Conservation (phyloP, 2,888 invertebrate genomes). For the Folsomia manolachei region DNA sequence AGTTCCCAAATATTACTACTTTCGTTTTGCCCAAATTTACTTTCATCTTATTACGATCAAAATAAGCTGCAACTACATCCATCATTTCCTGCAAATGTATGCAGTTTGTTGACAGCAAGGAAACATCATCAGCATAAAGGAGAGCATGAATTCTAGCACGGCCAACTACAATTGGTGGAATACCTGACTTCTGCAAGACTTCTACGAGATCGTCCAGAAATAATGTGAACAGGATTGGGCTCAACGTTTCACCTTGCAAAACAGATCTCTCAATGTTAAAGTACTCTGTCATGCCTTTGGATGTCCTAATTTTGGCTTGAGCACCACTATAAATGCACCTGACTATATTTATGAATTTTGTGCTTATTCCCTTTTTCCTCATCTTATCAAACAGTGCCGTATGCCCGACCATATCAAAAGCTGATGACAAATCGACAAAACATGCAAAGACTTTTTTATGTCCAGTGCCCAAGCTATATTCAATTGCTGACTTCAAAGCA, state of each 20-base stretch:
- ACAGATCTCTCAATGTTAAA: neutral
- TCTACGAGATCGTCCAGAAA: conserved; percentile 15
- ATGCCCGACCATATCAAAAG: conserved; percentile 18
- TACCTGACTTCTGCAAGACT: neutral
- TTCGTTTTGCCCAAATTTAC: conserved; percentile 25
- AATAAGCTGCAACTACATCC: conserved; percentile 9
- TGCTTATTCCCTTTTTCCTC: conserved; percentile 1
- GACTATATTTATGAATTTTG: conserved; percentile 13
- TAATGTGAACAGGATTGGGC: conserved; percentile 5
- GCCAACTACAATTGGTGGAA: conserved; percentile 8
- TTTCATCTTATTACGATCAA: conserved; percentile 10
- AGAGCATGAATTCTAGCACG: conserved; percentile 11
- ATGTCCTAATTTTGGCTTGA: neutral
- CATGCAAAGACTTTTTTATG: conserved; percentile 15
- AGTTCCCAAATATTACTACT: conserved; percentile 20
- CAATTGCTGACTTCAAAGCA: conserved; percentile 6
- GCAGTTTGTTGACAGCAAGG: neutral
- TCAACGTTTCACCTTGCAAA: conserved; percentile 15
- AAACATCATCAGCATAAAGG: conserved; percentile 29
- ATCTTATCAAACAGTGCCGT: conserved; percentile 2
- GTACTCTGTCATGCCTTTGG: neutral
- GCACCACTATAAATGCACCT: conserved; percentile 9
- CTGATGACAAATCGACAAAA: conserved; percentile 14
- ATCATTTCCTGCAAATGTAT: conserved; percentile 20
- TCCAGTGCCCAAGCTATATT: neutral